Evolutionary conservation across 2,888 invertebrate genomes (phyloP).

Genomic region (Drosophila infuscata): DNA sequence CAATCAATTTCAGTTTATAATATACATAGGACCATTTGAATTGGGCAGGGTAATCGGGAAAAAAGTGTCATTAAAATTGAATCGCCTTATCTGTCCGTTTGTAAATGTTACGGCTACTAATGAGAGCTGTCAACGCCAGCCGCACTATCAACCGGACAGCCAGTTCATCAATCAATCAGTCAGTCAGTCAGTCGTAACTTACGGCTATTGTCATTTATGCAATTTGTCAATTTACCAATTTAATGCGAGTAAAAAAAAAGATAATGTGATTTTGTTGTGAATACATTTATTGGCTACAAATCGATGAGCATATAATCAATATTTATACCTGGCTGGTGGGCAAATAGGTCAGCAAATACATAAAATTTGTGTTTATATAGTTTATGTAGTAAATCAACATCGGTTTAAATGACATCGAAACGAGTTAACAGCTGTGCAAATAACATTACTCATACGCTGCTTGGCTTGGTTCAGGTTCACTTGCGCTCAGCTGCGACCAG

Average conservation of each 20-base stretch:
- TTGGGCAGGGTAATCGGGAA: conserved; percentile 13
- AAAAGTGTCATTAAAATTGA: conserved; percentile 25
- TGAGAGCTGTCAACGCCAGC: conserved; percentile 50
- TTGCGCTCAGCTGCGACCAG: conserved; percentile 43
- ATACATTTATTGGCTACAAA: conserved; percentile 52
- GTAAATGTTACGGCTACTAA: conserved; percentile 49
- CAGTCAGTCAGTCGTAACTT: conserved; percentile 27
- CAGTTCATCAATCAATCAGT: conserved; percentile 36
- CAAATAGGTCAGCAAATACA: conserved; percentile 36
- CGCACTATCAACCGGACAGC: conserved; percentile 30
- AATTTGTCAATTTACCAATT: conserved; percentile 59
- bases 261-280: conserved; percentile 26
- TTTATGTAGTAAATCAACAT: conserved; percentile 32
- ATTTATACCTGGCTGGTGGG: conserved; percentile 26
- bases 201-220: conserved; percentile 47
- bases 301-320: conserved; percentile 40
- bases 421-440: conserved; percentile 10
- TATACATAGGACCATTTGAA: neutral
- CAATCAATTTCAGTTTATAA: neutral
- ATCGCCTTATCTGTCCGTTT: conserved; percentile 26
- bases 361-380: conserved; percentile 15
- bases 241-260: conserved; percentile 11
- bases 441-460: conserved; percentile 72
- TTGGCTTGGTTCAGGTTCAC: conserved; percentile 53
- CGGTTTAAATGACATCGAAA: conserved; percentile 39